Evolutionary conservation across 2,113 vertebrate species (phyloP), one percentile per base, ranked within the genome.

Genomic region (Eubucco bourcierii): DNA sequence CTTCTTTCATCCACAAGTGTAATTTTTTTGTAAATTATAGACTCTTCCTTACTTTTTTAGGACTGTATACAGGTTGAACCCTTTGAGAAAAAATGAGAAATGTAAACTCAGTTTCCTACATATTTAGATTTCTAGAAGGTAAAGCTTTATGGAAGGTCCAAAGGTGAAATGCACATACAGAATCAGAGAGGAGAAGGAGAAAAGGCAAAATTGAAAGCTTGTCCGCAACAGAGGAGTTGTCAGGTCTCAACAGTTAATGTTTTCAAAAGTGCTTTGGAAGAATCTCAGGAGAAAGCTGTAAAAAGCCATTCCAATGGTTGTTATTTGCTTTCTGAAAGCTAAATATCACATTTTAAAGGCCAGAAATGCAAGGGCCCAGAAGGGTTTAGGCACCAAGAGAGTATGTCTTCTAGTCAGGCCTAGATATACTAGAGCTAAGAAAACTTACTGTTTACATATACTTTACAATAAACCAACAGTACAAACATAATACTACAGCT

Each of bases 261-360:
- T 94, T 63, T 61, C 93, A 65, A 63, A 96, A 91, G 79, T 80
- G n/a, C 87, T 90, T 91, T 83, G 59, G 68, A 90, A 93, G n/a
- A 75, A 55, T 50, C 93, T 87, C 65, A 39, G 58, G 87, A 95
- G 94, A 60, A 94, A 84, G 53, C 80, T 78, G 63, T 60, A 79
- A 80, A 92, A 92, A 94, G 65, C 44, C 14, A 50, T 61, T 80
- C 44, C 37, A 44, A 6, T 47, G 68, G 47, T 89, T 91, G 94
- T 91, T 95, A 94, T 96, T 96, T 96, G 91, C 89, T 85, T 93
- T 95, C 89, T 86, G 94, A 94, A 92, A 96, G 66, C 53, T 90
- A 96, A 91, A 94, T 95, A 95, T 86, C 95, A 95, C 72, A 68
- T 75, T 90, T 83, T 90, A 94, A 96, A 96, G 82, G 84, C 94